Evolutionary conservation across 2,888 invertebrate species (phyloP).

Genomic region (Habroteleia sp.): DNA sequence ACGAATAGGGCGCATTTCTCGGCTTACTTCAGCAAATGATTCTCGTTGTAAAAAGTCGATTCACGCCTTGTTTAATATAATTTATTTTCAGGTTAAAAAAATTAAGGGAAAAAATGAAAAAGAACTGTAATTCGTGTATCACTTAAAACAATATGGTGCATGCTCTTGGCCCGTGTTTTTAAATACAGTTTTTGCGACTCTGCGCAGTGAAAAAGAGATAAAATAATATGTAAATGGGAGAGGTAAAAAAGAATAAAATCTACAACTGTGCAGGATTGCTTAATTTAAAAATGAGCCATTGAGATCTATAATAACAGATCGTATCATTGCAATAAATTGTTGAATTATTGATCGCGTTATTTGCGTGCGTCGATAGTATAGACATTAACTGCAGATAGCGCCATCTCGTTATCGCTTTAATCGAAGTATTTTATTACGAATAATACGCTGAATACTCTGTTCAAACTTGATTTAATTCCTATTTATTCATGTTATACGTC

Average conservation of each 20-base stretch:
- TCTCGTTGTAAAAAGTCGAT: constrained; percentile 44
- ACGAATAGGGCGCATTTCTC: constrained; percentile 16
- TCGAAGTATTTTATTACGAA: constrained; percentile 11
- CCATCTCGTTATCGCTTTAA: constrained; percentile 33
- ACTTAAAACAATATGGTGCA: too few species aligned
- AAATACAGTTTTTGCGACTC: too few species aligned
- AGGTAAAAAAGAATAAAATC: too few species aligned
- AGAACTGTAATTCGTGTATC: not conserved
- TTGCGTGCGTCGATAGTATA: constrained; percentile 12
- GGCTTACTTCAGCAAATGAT: constrained; percentile 25
- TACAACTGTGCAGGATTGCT: too few species aligned
- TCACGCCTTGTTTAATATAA: constrained; percentile 26
- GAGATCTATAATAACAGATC: too few species aligned
- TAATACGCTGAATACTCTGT: constrained; percentile 4
- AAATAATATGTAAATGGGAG: too few species aligned
- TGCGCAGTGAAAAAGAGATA: too few species aligned
- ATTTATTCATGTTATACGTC: constrained; percentile 1
- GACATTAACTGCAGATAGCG: constrained; percentile 21
- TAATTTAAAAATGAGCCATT: too few species aligned
- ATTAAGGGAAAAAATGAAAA: too few species aligned
- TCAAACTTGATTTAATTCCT: not conserved
- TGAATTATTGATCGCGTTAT: too few species aligned
- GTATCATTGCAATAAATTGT: too few species aligned
- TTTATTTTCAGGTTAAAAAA: constrained; percentile 1
- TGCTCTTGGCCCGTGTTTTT: too few species aligned